Base-by-base conservation (phyloP, 30 jellyfish, hydroid and myxozoan species). In the Hydra vulgaris region DNA sequence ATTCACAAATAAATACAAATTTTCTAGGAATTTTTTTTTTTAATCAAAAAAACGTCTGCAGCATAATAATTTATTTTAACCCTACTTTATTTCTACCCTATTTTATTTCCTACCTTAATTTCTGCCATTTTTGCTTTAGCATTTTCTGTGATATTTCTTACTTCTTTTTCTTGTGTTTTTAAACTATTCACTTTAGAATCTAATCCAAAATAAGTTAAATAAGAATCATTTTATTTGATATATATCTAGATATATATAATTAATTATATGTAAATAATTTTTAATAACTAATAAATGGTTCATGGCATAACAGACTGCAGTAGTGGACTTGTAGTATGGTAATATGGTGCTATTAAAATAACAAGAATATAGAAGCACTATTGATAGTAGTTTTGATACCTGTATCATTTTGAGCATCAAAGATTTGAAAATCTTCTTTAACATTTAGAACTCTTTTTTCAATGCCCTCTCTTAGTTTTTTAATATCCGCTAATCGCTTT, bases 101-200 rank as follows among this genome's bases (percentile, higher is more conserved):
- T n/a, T n/a, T n/a, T n/a, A n/a, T n/a, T n/a, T n/a, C n/a, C n/a
- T 83, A 88, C 96, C 79, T 80, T 84, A 26, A 83, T 85, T 15
- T 54, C 76, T 22, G 26, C 78, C 0, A 85, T 84, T 17, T 72
- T 74, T 21, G 73, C 87, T 1, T 80, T 73, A 17, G 88, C 95
- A 8, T 74, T 84, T 77, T 89, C 66, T 25, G 96, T 94, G 21
- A 79, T 77, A 26, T 22, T 72, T 7, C 80, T 85, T 1, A 89
- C 95, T 7, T 67, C 92, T 61, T 75, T 77, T 0, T 95, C 95
- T 7, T 53, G 72, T 21, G 15, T 56, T 7, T 84, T 71, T 16
- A 87, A 69, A 23, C 26, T 67, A 15, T 81, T 27, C 0, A 95
- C 95, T 77, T 68, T 75, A 23, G 40, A 74, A 21, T 92, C 95